phyloP scores from a whole-genome alignment of 1,140 invertebrate genomes.

The Homarus americanus region DNA sequence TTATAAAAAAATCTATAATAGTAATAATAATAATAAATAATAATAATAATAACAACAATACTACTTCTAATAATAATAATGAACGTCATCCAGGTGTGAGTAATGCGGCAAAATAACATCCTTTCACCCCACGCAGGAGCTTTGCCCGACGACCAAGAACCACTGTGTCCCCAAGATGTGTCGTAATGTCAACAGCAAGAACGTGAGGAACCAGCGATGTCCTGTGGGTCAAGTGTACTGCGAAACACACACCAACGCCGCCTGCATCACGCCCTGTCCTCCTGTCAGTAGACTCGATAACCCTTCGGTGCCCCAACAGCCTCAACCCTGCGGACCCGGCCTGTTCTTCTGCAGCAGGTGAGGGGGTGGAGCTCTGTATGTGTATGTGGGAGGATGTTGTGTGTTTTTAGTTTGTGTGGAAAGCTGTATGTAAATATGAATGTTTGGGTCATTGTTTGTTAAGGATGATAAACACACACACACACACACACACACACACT shows the following conservation, averaged over 20 bases:
- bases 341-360: constrained; percentile 9
- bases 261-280: constrained; percentile 2
- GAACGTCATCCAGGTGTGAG: too few relatives aligned
- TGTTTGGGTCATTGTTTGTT: too few relatives aligned
- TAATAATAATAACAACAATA: too few relatives aligned
- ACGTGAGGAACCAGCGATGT: background rate
- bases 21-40: too few relatives aligned
- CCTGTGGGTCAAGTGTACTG: background rate
- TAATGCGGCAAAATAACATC: too few relatives aligned
- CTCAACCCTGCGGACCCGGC: constrained; percentile 10
- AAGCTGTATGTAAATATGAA: too few relatives aligned
- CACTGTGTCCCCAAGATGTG: constrained; percentile 7
- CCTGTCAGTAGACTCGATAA: background rate
- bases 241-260: background rate
- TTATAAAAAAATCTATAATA: too few relatives aligned
- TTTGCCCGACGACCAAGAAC: background rate
- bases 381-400: too few relatives aligned
- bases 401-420: too few relatives aligned
- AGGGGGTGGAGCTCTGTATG: background rate
- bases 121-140: background rate
- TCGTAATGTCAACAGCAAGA: background rate
- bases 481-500: too few relatives aligned
- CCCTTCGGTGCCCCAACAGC: background rate
- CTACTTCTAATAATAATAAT: too few relatives aligned
- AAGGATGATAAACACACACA: too few relatives aligned